Base-by-base conservation (phyloP, 2,797 vertebrate species). In the Chromis chromis region DNA sequence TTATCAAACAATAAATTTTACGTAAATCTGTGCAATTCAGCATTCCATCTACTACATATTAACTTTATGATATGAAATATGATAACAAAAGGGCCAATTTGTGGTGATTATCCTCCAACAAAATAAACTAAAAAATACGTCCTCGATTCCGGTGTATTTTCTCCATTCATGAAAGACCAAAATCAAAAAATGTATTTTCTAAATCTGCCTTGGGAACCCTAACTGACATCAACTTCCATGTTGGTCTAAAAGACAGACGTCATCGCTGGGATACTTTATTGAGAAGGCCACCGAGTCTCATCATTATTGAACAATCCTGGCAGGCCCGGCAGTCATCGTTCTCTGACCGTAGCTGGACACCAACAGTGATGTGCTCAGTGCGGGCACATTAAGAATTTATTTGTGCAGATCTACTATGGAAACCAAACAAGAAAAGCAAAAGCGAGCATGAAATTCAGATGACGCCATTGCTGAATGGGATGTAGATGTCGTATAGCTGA, bases 241-340 rank as follows among this genome's bases (percentile, higher is more conserved):
- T 27, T 61, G 65, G 60, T 62, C 76, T 79, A 27, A 50, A n/a
- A 77, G 64, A 50, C 71, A 63, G 57, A 82, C 76, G 71, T 86
- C 79, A 77, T 79, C 10, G 3, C 61, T 74, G 73, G 63, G 65
- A 62, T 46, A 70, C 59, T 83, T 82, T 81, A 59, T 60, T 62
- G 74, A 74, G 48, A 83, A 58, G 63, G 74, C 79, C 76, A 81
- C 62, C 56, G 55, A 81, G 74, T 83, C 74, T 68, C 78, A 59
- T 87, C 79, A 86, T 86, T 86, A 87, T 77, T 65, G 73, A 72
- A 87, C 83, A 65, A 82, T 83, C 74, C 81, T 70, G 72, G 67
- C 77, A 22, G 65, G 50, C 59, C 81, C 71, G 28, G 64, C 64
- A 82, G 76, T 84, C 84, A 74, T 83, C 55, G 10, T 54, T 74